A percentile compares a stretch with the other conserved stretches of the same genome.
These are phyloP conservation scores for Trialeurodes vaporariorum DNA, from an alignment of 1,140 invertebrate genomes.

Conservation along the genomic window DNA sequence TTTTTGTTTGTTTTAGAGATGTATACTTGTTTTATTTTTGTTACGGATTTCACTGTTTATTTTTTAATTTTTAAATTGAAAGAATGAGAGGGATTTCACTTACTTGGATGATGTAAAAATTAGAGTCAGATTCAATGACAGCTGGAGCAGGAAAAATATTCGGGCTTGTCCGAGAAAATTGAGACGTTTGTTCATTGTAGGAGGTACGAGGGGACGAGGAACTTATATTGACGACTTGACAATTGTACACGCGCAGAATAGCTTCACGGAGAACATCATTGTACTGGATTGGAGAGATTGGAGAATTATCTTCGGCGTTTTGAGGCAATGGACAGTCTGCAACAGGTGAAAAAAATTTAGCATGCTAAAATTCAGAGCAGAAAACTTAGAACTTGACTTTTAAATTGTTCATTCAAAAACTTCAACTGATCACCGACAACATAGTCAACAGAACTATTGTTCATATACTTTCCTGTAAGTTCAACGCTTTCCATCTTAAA, in stretches of 20 bases:
- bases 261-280: neutral
- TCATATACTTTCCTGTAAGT: too few relatives aligned
- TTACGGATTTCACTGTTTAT: neutral
- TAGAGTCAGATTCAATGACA: slow-evolving; percentile 53
- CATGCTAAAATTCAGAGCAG: too few relatives aligned
- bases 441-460: too few relatives aligned
- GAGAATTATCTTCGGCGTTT: neutral
- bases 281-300: neutral
- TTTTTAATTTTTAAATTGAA: neutral
- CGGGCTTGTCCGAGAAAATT: slow-evolving; percentile 48
- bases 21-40: too few relatives aligned
- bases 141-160: slow-evolving; percentile 56
- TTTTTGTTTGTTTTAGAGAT: too few relatives aligned
- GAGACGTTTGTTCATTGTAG: slow-evolving; percentile 16
- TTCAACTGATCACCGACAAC: too few relatives aligned
- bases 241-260: neutral
- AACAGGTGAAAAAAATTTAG: too few relatives aligned
- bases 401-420: too few relatives aligned
- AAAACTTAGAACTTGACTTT: too few relatives aligned
- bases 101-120: slow-evolving; percentile 47
- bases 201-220: neutral
- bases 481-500: too few relatives aligned
- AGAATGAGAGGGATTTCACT: slow-evolving; percentile 5
- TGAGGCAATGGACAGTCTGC: neutral
- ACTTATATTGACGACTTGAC: neutral